Conservation (phyloP, 1,140 invertebrate genomes). For the Gryon sp. region DNA sequence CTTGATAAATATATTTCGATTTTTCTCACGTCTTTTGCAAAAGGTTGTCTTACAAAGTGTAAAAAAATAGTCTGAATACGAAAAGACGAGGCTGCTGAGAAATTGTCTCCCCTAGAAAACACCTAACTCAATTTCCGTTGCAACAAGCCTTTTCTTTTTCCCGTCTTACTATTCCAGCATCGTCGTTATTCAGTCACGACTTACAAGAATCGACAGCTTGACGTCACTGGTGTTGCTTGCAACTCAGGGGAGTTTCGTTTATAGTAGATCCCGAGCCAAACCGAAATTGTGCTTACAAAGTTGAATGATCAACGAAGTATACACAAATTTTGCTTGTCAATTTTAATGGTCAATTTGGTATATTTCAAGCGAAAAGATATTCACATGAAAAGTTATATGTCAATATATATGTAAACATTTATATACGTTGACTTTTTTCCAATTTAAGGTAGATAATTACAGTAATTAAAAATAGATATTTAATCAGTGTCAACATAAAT, state of each 20-base stretch:
- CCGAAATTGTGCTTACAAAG: background rate
- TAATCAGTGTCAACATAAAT: no score
- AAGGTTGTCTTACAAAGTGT: slow-evolving; percentile 25
- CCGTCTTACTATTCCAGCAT: slow-evolving; percentile 23
- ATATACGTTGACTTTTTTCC: no score
- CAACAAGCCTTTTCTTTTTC: slow-evolving; percentile 31
- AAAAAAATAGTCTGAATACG: slow-evolving; percentile 36
- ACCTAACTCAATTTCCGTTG: slow-evolving; percentile 52
- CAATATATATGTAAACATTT: no score
- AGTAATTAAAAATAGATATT: no score
- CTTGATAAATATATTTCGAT: slow-evolving; percentile 54
- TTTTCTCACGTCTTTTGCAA: slow-evolving; percentile 37
- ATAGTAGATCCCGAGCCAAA: background rate
- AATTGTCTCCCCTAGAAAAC: slow-evolving; percentile 38
- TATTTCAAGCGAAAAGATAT: no score
- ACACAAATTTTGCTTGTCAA: slow-evolving; percentile 16
- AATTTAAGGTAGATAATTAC: no score
- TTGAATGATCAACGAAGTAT: slow-evolving; percentile 22
- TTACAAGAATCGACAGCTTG: slow-evolving; percentile 55
- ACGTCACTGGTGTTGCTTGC: slow-evolving; percentile 30
- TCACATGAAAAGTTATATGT: no score
- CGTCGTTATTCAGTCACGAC: slow-evolving; percentile 53
- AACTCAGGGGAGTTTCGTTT: slow-evolving; percentile 11
- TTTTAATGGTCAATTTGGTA: slow-evolving; percentile 23
- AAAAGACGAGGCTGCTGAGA: slow-evolving; percentile 44